Conservation (phyloP, 2,113 vertebrate species). For the Paracanthobrama guichenoti region DNA sequence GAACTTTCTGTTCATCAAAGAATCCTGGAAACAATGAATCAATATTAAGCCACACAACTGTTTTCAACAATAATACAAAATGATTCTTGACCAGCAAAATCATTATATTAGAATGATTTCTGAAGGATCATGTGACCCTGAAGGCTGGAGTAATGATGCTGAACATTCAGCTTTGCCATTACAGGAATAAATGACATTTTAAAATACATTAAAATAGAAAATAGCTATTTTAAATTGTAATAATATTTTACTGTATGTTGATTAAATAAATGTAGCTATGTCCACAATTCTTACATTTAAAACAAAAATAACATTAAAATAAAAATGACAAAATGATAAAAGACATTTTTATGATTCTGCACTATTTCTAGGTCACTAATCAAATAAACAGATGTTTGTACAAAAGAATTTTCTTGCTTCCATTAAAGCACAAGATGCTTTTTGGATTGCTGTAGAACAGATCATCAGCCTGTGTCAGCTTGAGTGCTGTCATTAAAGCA, state of each 20-base stretch:
- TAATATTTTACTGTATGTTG: background rate
- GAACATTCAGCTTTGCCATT: background rate
- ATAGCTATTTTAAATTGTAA: background rate
- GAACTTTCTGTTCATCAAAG: background rate
- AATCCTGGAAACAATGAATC: background rate
- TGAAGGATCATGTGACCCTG: background rate
- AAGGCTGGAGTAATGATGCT: background rate
- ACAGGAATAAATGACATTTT: background rate
- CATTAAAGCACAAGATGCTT: background rate
- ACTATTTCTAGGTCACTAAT: background rate
- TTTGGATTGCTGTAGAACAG: background rate
- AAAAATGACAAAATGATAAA: background rate
- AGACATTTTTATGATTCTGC: background rate
- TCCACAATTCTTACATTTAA: too few relatives aligned
- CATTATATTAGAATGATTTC: background rate
- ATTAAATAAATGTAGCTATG: too few relatives aligned
- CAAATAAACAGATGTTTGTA: background rate
- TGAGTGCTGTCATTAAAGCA: slow-evolving; percentile 9
- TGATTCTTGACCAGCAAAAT: background rate
- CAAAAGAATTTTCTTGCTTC: background rate
- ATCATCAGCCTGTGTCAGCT: background rate
- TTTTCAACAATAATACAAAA: background rate
- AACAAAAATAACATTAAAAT: too few relatives aligned
- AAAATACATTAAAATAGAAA: background rate
- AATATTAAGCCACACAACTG: background rate